phyloP scores from a whole-genome alignment of 2,888 invertebrate species.

The Melieria crassipennis region DNA sequence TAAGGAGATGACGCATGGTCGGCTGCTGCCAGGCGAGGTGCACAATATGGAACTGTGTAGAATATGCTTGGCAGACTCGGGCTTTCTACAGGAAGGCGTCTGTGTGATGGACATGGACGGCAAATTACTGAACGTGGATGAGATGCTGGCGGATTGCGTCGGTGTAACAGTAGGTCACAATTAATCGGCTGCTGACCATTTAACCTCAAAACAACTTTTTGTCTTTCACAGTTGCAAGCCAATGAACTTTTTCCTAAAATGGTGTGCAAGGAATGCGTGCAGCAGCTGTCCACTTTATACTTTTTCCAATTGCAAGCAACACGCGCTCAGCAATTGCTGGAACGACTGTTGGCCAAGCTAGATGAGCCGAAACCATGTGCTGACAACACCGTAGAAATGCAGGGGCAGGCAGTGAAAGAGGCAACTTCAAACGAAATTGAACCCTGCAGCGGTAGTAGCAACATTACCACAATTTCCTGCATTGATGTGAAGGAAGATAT shows the following conservation, averaged over 20 bases:
- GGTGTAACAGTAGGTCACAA: slow-evolving; percentile 26
- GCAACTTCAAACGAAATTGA: too few species aligned
- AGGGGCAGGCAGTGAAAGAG: background rate
- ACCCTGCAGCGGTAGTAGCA: too few species aligned
- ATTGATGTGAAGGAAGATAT: too few species aligned
- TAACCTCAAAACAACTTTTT: too few species aligned
- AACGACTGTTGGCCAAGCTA: slow-evolving; percentile 24
- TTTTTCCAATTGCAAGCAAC: slow-evolving; percentile 40
- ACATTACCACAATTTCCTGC: too few species aligned
- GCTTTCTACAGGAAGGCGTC: slow-evolving; percentile 24
- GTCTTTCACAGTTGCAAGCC: slow-evolving; percentile 21
- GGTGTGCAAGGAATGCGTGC: slow-evolving; percentile 41
- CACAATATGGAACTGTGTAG: slow-evolving; percentile 43
- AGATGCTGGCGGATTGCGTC: slow-evolving; percentile 37
- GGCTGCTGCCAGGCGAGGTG: slow-evolving; percentile 34
- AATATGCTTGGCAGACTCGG: slow-evolving; percentile 36
- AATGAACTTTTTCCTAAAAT: slow-evolving; percentile 33
- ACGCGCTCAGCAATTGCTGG: slow-evolving; percentile 39
- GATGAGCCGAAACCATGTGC: background rate
- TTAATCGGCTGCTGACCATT: too few species aligned
- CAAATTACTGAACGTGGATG: slow-evolving; percentile 28
- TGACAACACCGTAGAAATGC: background rate
- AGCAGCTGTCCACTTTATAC: slow-evolving; percentile 36
- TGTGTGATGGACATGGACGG: slow-evolving; percentile 39
- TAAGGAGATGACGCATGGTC: slow-evolving; percentile 37